Evolutionary conservation across 2,113 vertebrate species (phyloP).

Genomic region (Sapayoa aenigma): DNA sequence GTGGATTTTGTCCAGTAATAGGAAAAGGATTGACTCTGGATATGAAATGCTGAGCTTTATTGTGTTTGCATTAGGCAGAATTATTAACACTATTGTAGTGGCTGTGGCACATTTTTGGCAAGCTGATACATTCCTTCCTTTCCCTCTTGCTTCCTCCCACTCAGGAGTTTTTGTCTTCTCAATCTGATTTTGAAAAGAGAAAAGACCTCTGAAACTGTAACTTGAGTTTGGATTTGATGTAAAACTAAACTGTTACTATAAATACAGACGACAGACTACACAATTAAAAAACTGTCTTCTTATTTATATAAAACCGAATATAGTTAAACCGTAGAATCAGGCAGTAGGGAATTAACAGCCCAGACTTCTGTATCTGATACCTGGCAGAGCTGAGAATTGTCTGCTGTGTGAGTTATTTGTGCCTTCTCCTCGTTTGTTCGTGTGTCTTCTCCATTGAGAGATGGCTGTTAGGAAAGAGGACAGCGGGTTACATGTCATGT

Average conservation of each 20-base stretch:
- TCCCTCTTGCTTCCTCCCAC: constrained; percentile 39
- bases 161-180: constrained; percentile 51
- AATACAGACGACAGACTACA: neutral
- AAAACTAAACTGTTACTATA: neutral
- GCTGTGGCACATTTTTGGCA: constrained; percentile 59
- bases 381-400: neutral
- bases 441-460: neutral
- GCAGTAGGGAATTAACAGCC: neutral
- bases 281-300: neutral
- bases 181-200: constrained; percentile 37
- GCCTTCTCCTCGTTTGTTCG: neutral
- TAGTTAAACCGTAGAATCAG: neutral
- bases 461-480: neutral
- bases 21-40: constrained; percentile 12
- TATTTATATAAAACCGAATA: neutral
- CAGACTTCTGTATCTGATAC: neutral
- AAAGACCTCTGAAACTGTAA: neutral
- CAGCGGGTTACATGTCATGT: neutral
- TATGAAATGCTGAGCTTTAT: constrained; percentile 31
- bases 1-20: neutral
- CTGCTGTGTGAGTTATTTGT: neutral
- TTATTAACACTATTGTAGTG: constrained; percentile 42
- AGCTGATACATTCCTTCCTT: constrained; percentile 49
- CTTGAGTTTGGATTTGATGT: neutral
- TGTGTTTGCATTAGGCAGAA: constrained; percentile 34